Evolutionary conservation across 2,113 vertebrate species (phyloP), one percentile per base, ranked within the genome.

Genomic region (Micronycteris hirsuta): DNA sequence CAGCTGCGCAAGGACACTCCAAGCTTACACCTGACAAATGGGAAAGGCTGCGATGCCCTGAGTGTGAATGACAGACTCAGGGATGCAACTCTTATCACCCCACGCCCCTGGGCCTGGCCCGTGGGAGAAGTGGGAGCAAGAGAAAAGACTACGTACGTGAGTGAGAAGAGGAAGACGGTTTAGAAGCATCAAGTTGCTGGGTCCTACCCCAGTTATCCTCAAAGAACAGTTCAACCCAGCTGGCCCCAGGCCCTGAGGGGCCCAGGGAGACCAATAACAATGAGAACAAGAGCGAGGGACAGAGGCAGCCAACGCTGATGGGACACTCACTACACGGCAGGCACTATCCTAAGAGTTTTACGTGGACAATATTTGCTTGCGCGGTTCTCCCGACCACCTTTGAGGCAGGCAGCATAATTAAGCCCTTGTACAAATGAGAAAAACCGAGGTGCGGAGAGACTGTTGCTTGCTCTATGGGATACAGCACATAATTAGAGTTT

Each of bases 381-480:
- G 78, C 26, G 15, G 2, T 15, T 10, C 56, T 76, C 70, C 74
- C 26, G 38, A 45, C 2, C 2, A 81, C 43, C 81, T 36, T 12
- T n/a, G n/a, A 77, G n/a, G 38, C 28, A 28, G 28, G 28, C 58
- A 63, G 28, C 12, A 14, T 63, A 12, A 63, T 63, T 63, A 63
- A 63, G 61, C 67, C 77, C 54, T 92, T 78, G 78, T 84, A 76
- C 31, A 91, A 38, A 56, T 14, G 63, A 47, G 11, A 63, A 28
- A 92, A 68, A 76, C 80, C 43, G 38, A 80, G 36, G 54, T 49
- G 76, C 4, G 11, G 54, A 65, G 56, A 71, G 52, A 91, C 19
- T 56, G 24, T 76, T 58, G 77, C n/a, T 83, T 68, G 36, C 73
- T 77, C 52, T 73, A 26, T 6, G 45, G 70, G 54, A 77, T 11